Percentiles rank a stretch among this genome's conserved stretches.
phyloP scores from a whole-genome alignment of 2,797 vertebrate species.

The Chelon labrosus region DNA sequence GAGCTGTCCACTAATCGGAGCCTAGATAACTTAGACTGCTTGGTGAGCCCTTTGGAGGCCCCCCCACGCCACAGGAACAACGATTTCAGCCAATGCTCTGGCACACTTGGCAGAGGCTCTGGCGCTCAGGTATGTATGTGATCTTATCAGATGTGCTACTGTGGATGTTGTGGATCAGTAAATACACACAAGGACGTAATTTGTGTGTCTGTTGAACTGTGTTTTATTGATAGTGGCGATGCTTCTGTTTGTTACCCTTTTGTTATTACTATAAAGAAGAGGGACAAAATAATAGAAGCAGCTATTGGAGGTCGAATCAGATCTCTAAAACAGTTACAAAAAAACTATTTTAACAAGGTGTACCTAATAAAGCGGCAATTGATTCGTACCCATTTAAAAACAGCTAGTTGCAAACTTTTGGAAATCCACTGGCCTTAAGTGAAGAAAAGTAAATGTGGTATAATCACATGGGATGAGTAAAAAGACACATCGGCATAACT shows the following conservation, averaged over 20 bases:
- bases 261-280: background rate
- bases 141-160: conserved; percentile 15
- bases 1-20: conserved; percentile 90
- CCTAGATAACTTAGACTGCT: conserved; percentile 95
- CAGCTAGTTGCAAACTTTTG: conserved; percentile 3
- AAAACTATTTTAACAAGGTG: background rate
- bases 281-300: background rate
- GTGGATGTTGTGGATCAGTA: background rate
- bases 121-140: conserved; percentile 85
- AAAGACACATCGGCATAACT: conserved; percentile 11
- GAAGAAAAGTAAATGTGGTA: conserved; percentile 1
- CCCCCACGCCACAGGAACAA: conserved; percentile 90
- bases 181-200: background rate
- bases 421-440: background rate
- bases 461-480: background rate
- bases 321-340: too few relatives aligned
- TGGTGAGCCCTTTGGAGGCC: conserved; percentile 90
- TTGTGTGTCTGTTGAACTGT: background rate
- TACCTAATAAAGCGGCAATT: background rate
- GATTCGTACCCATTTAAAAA: background rate
- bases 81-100: conserved; percentile 89
- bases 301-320: background rate
- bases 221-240: background rate
- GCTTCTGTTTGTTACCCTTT: background rate
- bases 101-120: conserved; percentile 82